These are phyloP conservation scores for Cheilosia urbana DNA, from an alignment of 2,888 invertebrate species.

Conservation along the genomic window DNA sequence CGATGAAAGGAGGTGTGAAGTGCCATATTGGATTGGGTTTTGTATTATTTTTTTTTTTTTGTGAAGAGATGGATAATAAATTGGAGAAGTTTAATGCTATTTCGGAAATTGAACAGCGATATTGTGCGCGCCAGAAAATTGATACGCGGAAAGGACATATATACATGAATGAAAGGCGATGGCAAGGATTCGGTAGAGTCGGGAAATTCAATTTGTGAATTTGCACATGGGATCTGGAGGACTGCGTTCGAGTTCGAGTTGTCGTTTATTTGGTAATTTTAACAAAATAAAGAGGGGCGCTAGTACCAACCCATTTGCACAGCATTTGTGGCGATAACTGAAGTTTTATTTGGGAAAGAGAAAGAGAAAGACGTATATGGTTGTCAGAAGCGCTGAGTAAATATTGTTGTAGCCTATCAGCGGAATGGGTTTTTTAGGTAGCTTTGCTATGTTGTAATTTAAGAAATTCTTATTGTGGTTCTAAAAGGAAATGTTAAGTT, in stretches of 20 bases:
- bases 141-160: constrained; percentile 11
- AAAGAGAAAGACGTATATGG: too few species aligned
- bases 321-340: too few species aligned
- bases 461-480: too few species aligned
- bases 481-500: too few species aligned
- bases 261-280: not conserved
- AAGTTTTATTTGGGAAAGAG: too few species aligned
- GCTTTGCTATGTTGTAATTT: too few species aligned
- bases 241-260: not conserved
- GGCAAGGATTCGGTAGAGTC: constrained; percentile 25
- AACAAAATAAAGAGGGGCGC: not conserved
- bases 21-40: not conserved
- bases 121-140: constrained; percentile 30
- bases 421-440: too few species aligned
- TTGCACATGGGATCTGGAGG: constrained; percentile 22
- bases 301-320: too few species aligned
- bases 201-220: constrained; percentile 40
- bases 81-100: constrained; percentile 61
- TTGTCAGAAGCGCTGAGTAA: too few species aligned
- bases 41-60: constrained; percentile 5
- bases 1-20: constrained; percentile 24
- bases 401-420: too few species aligned
- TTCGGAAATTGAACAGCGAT: constrained; percentile 61
- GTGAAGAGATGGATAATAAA: constrained; percentile 60
- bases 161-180: not conserved